Conservation (phyloP, 2,113 vertebrate genomes). For the Psilopsiagon aurifrons region DNA sequence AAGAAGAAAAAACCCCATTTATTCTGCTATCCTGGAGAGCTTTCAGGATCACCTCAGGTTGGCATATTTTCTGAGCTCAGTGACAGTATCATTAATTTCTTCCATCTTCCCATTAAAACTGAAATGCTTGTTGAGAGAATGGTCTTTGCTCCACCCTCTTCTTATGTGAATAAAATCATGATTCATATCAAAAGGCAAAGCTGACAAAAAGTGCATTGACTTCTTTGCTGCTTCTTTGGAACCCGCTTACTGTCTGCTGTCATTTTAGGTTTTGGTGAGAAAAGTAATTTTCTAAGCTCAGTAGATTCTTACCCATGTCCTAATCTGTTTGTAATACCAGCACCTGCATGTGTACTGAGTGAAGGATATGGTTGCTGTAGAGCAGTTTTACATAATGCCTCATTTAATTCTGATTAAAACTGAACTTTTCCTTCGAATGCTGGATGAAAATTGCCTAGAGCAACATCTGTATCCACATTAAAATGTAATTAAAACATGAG, state of each 20-base stretch:
- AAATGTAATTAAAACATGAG: conserved; percentile 33
- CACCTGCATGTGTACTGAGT: too few relatives aligned
- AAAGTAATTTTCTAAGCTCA: not conserved
- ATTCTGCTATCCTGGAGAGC: not conserved
- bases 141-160: not conserved
- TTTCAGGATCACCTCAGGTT: not conserved
- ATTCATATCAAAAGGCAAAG: not conserved
- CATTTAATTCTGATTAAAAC: not conserved
- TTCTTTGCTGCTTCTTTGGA: not conserved
- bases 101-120: not conserved
- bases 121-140: not conserved
- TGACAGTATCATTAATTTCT: not conserved
- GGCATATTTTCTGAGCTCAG: not conserved
- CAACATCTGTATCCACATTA: not conserved
- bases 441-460: not conserved
- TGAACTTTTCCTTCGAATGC: not conserved
- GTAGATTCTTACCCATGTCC: not conserved
- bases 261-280: not conserved
- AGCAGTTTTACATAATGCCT: not conserved
- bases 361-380: not conserved
- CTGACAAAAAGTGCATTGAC: not conserved
- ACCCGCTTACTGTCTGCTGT: not conserved
- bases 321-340: not conserved
- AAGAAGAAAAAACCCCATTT: not conserved
- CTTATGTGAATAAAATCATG: not conserved